These are phyloP conservation scores for Molanna angustata DNA, from an alignment of 2,888 invertebrate genomes.

Conservation along the genomic window DNA sequence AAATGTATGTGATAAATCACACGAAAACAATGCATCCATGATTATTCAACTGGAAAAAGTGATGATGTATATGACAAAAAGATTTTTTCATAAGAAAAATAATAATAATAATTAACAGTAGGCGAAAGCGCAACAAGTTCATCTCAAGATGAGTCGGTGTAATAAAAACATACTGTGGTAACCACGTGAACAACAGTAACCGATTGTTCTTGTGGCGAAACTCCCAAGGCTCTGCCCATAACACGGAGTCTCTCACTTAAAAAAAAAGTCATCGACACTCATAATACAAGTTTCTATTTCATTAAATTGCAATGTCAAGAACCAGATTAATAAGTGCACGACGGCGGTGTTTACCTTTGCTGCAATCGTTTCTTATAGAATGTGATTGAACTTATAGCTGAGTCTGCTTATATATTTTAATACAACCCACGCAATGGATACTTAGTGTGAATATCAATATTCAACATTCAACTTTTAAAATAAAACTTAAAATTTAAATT, in stretches of 20 bases:
- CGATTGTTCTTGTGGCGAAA: constrained; percentile 22
- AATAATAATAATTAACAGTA: too few relatives aligned
- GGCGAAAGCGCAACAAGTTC: constrained; percentile 22
- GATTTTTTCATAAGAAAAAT: too few relatives aligned
- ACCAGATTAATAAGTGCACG: constrained; percentile 18
- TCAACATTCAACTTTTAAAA: too few relatives aligned
- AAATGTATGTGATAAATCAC: constrained; percentile 16
- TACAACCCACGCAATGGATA: too few relatives aligned
- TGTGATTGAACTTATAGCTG: too few relatives aligned
- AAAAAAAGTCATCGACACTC: constrained; percentile 29
- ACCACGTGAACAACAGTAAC: constrained; percentile 7
- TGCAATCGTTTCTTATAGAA: too few relatives aligned
- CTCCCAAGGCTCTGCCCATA: constrained; percentile 22
- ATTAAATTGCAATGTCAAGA: constrained; percentile 29
- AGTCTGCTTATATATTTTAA: too few relatives aligned
- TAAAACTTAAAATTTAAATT: too few relatives aligned
- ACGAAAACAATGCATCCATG: constrained; percentile 12
- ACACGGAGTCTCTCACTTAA: background rate
- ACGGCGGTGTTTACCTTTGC: constrained; percentile 5
- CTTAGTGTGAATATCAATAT: too few relatives aligned
- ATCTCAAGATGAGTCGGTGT: constrained; percentile 6
- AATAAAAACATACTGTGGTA: constrained; percentile 8
- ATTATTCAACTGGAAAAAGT: constrained; percentile 15
- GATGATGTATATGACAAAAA: constrained; percentile 7
- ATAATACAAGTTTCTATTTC: constrained; percentile 31